These are phyloP conservation scores for Cheilosia pagana DNA, from an alignment of 2,888 invertebrate genomes.

Conservation along the genomic window DNA sequence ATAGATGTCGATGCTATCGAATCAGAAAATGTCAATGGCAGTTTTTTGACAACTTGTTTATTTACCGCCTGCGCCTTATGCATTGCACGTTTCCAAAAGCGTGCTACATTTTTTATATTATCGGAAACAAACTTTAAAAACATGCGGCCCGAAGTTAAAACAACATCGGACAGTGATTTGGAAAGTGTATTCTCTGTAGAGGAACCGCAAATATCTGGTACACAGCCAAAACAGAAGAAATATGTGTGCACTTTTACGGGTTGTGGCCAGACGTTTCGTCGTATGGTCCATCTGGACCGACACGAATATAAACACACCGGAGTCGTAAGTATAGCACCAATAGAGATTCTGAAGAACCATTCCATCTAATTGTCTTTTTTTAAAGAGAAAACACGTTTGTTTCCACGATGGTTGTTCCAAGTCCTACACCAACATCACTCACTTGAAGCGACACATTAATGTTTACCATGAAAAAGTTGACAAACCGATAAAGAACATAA, in stretches of 20 bases:
- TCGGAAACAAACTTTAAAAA: not conserved
- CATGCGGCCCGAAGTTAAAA: not conserved
- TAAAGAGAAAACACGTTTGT: conserved; percentile 86
- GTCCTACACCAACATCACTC: conserved; percentile 86
- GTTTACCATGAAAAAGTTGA: conserved; percentile 83
- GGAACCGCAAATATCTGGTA: conserved; percentile 58
- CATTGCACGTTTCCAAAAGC: too few relatives aligned
- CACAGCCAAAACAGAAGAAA: conserved; percentile 76
- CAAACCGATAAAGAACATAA: conserved; percentile 76
- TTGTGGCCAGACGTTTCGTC: conserved; percentile 84
- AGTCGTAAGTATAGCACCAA: conserved; percentile 84
- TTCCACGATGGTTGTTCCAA: conserved; percentile 85
- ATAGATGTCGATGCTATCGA: not conserved
- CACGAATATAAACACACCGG: conserved; percentile 86
- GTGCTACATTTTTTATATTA: not conserved
- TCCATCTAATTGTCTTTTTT: not conserved
- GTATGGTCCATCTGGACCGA: conserved; percentile 85
- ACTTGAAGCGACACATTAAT: conserved; percentile 86
- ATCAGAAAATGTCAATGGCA: not conserved
- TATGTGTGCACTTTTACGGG: conserved; percentile 84
- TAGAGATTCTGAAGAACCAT: conserved; percentile 56
- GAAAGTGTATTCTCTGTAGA: conserved; percentile 78
- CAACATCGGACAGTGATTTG: conserved; percentile 79
- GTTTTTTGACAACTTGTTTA: not conserved
- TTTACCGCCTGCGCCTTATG: not conserved